Conservation (phyloP, 2,888 invertebrate genomes). For the Polydrusus cervinus region DNA sequence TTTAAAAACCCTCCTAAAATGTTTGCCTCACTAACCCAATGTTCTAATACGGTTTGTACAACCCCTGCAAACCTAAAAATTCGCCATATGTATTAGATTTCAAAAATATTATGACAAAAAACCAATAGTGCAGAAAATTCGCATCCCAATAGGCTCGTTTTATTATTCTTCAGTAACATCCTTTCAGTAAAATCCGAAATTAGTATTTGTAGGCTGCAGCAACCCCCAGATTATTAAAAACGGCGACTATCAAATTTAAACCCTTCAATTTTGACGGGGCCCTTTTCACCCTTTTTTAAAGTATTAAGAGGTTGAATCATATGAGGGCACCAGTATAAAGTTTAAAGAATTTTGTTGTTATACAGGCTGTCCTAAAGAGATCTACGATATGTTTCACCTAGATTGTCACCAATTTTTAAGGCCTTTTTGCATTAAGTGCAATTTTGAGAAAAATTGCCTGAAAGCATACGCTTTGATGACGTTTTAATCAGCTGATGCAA, state of each 20-base stretch:
- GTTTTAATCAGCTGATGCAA: too few relatives aligned
- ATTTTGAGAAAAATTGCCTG: too few relatives aligned
- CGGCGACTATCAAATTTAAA: conserved; percentile 32
- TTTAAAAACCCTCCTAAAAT: background rate
- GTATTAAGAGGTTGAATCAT: conserved; percentile 51
- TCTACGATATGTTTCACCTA: too few relatives aligned
- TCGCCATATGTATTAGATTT: conserved; percentile 52
- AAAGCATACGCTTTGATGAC: too few relatives aligned
- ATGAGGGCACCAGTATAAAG: conserved; percentile 50
- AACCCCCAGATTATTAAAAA: conserved; percentile 28
- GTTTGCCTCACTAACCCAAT: background rate
- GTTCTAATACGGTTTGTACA: background rate
- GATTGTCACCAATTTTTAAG: too few relatives aligned
- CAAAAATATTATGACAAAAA: conserved; percentile 54
- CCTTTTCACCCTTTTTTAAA: conserved; percentile 50
- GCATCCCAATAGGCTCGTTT: conserved; percentile 10
- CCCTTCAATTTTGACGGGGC: conserved; percentile 42
- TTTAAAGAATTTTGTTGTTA: conserved; percentile 10
- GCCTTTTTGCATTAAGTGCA: too few relatives aligned
- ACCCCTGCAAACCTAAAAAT: conserved; percentile 16
- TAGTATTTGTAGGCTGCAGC: conserved; percentile 38
- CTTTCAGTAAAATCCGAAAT: conserved; percentile 50
- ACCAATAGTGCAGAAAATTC: conserved; percentile 49
- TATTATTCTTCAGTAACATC: conserved; percentile 18
- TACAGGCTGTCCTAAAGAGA: conserved; percentile 9